Evolutionary conservation across 2,888 invertebrate species (phyloP), one percentile per base, ranked within the genome.

Genomic region (Cancer borealis): DNA sequence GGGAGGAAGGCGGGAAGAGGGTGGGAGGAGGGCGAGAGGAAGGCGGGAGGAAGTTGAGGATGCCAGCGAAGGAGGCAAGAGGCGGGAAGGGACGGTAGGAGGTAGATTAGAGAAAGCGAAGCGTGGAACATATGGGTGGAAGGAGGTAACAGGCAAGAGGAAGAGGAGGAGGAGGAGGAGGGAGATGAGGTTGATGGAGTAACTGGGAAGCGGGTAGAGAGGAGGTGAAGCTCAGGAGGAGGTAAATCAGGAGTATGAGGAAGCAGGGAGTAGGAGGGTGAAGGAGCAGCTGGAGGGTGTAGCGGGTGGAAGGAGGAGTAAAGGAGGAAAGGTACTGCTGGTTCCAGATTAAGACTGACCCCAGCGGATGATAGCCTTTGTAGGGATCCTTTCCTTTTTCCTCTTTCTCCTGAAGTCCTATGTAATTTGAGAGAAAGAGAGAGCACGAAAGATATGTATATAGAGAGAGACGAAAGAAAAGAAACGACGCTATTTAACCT

Each of bases 301-400:
- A 8, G 30, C 1, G 8, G 30, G 10, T 8, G 79, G 10, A 30
- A 30, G 73, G n/a, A 21, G 73, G n/a, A n/a, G 73, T n/a, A n/a
- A n/a, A 73, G 73, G 73, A n/a, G 73, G 73, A n/a, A 8, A 73
- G 73, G 26, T 73, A 73, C n/a, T 73, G 73, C n/a, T 26, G 73
- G 8, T n/a, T n/a, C 21, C 73, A 73, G 73, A 73, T 73, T n/a
- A 73, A 73, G 73, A 26, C 73, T 73, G 73, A 73, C 73, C n/a
- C n/a, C 8, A 54, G n/a, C 73, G 5, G 73, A 73, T 73, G 73
- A 73, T 5, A 73, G 73, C n/a, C 54, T 54, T 54, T 54, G 17
- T 54, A 17, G 54, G 12, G 54, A 54, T 54, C 54, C 54, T 14
- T 12, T 54, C 14, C 12, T 10, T 54, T 54, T 54, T 54, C 49